Base-by-base conservation (phyloP, 2,888 invertebrate species). In the Callyntrura guangdongensis region DNA sequence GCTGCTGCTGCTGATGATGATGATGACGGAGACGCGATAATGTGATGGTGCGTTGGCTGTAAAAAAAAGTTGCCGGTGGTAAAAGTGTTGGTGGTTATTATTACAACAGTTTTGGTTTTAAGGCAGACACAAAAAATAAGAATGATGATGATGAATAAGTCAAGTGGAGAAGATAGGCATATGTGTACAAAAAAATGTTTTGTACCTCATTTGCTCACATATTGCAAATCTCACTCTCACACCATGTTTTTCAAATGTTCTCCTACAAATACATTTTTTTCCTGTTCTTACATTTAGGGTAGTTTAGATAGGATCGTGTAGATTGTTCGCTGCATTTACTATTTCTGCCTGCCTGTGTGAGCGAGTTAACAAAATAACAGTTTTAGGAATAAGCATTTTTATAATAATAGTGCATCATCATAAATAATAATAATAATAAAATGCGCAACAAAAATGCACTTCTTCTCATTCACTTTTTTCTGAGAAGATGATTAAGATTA, bases 81-180 rank as follows among this genome's bases (percentile, higher is more conserved):
- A 69, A 74, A 74, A 67, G 85, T 86, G 86, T n/a, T 72, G 69
- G 53, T 72, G 84, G 69, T 69, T 69, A 84, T 69, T 27, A 5
- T n/a, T 64, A 20, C 25, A 67, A 61, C n/a, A 8, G 69, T 27
- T 49, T 74, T 83, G 25, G 49, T 69, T 67, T 69, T 14, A 69
- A 53, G 84, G 17, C 53, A 84, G 27, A 53, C 20, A 53, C 20
- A 49, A 67, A 82, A 8, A 59, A 20, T 83, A 20, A 25, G 67
- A 69, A 4, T 56, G 25, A 56, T 27, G 17, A 56, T 25, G 25
- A 77, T 74, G 22, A 53, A n/a, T 2, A 25, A 77, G 53, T 77
- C 53, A 83, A 64, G 22, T 47, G 47, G 64, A 49, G 47, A 82
- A 61, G 49, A 2, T 36, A 67, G 59, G 59, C 20, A 67, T 11